Base-by-base conservation (phyloP, 2,888 invertebrate genomes). In the Drosophila paucipuncta region DNA sequence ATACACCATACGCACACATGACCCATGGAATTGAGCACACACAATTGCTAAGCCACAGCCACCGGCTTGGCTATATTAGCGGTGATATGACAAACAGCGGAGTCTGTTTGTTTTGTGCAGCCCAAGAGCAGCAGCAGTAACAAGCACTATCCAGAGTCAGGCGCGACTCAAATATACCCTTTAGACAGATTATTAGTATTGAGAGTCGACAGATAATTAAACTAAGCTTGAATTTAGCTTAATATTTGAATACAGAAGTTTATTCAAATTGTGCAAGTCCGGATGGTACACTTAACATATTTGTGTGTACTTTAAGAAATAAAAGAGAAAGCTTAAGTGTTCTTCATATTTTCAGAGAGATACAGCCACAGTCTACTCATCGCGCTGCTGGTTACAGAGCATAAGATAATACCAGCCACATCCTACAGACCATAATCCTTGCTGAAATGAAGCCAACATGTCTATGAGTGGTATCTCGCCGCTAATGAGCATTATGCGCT, bases 61-160 rank as follows among this genome's bases (percentile, higher is more conserved):
- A 73, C 59, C 71, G 70, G 73, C 79, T 76, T 69, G 80, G 63
- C 65, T 79, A 76, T 85, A 85, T 85, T 82, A 77, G 85, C 70
- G 90, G 89, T 87, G 70, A 74, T 82, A 84, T 84, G 79, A 82
- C 88, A 85, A 84, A 85, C 88, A 80, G 67, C 72, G 50, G 28
- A 65, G 74, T 76, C 71, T 55, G 50, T 59, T 58, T 70, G 66
- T 53, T 59, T 66, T 80, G 63, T 67, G 69, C 59, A 74, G 54
- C 30, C 57, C 68, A 64, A 61, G 39, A 66, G 53, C 43, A 54
- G 53, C 47, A 65, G 47, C 47, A 41, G 33, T 33, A 55, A 35
- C 28, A 62, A 16, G 25, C 39, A 50, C 25, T 57, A 25, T 16
- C 4, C 33, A 50, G 9, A 3, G 13, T 2, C 2, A 64, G 4